Evolutionary conservation across 2,113 vertebrate species (phyloP).

Genomic region (Marmota flaviventris): DNA sequence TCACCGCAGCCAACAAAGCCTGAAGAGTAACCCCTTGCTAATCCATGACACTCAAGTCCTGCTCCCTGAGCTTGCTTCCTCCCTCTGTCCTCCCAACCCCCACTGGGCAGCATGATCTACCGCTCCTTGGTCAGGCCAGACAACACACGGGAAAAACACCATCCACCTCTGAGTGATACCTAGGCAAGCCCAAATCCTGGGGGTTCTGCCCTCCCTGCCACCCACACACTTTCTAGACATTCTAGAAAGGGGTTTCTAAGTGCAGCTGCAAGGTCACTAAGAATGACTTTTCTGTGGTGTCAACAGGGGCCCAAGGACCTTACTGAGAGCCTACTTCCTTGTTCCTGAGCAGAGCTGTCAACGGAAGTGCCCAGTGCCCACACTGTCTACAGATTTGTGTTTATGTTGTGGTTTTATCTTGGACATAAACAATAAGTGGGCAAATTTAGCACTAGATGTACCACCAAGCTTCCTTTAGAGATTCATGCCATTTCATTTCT

Average conservation of each 20-base stretch:
- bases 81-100: not conserved
- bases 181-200: not conserved
- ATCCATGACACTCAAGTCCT: not conserved
- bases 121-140: not conserved
- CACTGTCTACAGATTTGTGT: not conserved
- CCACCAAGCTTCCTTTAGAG: not conserved
- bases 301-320: not conserved
- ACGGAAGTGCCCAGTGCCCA: not conserved
- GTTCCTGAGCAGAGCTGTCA: not conserved
- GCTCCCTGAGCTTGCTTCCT: not conserved
- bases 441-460: not conserved
- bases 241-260: not conserved
- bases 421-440: not conserved
- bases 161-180: too few relatives aligned
- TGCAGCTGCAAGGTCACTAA: accelerated
- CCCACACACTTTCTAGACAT: accelerated
- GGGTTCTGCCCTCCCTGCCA: accelerated
- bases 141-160: not conserved
- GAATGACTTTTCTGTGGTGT: not conserved
- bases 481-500: not conserved
- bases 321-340: not conserved
- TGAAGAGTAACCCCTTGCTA: not conserved
- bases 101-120: not conserved
- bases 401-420: not conserved
- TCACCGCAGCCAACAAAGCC: too few relatives aligned